phyloP scores from a whole-genome alignment of 1,140 invertebrate species.

The Aphaenogaster floridana region DNA sequence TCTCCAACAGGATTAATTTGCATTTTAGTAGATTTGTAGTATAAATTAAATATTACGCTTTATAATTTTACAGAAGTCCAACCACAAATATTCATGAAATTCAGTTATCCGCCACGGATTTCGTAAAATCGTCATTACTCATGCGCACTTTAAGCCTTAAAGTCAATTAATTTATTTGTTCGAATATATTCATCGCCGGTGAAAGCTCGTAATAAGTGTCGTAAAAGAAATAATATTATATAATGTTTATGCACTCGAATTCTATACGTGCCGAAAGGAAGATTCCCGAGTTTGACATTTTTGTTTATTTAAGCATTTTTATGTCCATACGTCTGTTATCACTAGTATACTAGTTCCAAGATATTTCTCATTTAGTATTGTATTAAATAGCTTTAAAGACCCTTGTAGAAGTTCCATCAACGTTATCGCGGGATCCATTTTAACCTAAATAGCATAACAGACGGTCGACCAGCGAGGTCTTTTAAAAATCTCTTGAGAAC shows the following conservation, averaged over 20 bases:
- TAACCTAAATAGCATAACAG: background rate
- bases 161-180: background rate
- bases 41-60: background rate
- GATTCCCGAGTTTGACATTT: background rate
- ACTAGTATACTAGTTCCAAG: background rate
- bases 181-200: background rate
- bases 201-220: background rate
- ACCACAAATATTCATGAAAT: background rate
- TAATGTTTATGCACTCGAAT: background rate
- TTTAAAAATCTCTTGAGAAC: background rate
- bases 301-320: background rate
- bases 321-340: background rate
- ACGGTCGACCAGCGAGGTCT: background rate
- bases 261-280: background rate
- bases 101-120: conserved; percentile 1
- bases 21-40: background rate
- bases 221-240: background rate
- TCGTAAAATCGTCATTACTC: conserved; percentile 2
- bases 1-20: background rate
- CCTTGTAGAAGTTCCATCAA: background rate
- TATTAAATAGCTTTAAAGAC: background rate
- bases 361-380: conserved; percentile 6
- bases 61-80: background rate
- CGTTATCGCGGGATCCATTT: conserved; percentile 5
- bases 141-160: background rate